These are phyloP conservation scores for Ennomos quercinarius DNA, from an alignment of 2,888 invertebrate species.

Conservation along the genomic window DNA sequence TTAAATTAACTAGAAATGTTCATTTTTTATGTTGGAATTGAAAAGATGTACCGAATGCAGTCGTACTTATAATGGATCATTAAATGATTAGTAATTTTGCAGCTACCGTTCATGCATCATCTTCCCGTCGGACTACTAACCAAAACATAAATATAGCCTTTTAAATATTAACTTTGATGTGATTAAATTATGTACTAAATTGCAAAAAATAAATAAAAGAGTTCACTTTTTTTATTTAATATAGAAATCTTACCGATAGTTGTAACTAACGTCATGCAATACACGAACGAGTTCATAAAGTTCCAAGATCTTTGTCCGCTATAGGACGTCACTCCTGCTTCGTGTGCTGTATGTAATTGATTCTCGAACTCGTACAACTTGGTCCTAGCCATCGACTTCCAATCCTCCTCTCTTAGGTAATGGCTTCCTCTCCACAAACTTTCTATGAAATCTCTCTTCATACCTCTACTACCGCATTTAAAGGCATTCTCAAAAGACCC, in stretches of 20 bases:
- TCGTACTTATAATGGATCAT: no score
- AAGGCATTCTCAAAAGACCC: constrained; percentile 94
- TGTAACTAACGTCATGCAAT: constrained; percentile 94
- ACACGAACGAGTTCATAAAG: constrained; percentile 94
- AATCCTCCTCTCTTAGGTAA: constrained; percentile 93
- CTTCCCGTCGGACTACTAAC: no score
- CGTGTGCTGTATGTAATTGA: constrained; percentile 93
- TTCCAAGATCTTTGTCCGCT: constrained; percentile 95
- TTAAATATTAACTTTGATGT: no score
- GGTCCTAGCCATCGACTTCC: constrained; percentile 94
- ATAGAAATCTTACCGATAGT: constrained; percentile 92
- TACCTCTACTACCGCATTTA: constrained; percentile 94
- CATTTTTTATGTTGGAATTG: no score
- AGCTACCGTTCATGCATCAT: no score
- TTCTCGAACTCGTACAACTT: constrained; percentile 94
- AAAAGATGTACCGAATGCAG: no score
- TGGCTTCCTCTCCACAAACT: constrained; percentile 93
- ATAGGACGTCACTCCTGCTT: constrained; percentile 93
- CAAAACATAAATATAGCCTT: no score
- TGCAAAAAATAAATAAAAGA: no score
- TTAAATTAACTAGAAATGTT: no score
- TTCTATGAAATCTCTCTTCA: constrained; percentile 94
- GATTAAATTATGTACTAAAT: no score
- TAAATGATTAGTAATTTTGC: no score
- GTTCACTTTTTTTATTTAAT: background rate